Conservation (phyloP, 2,888 invertebrate genomes). For the Rhimphoctona megacephalus region DNA sequence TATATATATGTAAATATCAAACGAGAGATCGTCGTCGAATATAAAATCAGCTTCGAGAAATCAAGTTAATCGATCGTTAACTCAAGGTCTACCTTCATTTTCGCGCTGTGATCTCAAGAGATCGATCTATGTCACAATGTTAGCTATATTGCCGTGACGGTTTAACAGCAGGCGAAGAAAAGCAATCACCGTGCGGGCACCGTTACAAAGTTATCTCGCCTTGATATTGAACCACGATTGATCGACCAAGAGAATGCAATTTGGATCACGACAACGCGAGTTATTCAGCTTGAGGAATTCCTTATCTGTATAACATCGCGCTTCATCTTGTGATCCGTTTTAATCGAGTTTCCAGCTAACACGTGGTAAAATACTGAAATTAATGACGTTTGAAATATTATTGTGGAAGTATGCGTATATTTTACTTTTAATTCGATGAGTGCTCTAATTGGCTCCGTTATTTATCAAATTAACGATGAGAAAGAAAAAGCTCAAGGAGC, state of each 20-base stretch:
- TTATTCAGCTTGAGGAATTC: conserved; percentile 24
- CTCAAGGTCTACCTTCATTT: conserved; percentile 34
- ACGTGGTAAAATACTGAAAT: background rate
- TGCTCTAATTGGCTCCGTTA: conserved; percentile 56
- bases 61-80: conserved; percentile 51
- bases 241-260: conserved; percentile 45
- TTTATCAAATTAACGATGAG: conserved; percentile 55
- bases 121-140: conserved; percentile 39
- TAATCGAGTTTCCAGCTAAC: background rate
- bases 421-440: conserved; percentile 58
- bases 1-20: conserved; percentile 20
- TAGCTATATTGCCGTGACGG: conserved; percentile 27
- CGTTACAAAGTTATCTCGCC: conserved; percentile 33
- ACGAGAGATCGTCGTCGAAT: conserved; percentile 8
- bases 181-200: conserved; percentile 39
- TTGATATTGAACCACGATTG: conserved; percentile 41
- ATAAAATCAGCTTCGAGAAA: conserved; percentile 31
- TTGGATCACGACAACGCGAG: conserved; percentile 58
- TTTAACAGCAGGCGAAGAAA: conserved; percentile 46
- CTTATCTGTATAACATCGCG: conserved; percentile 24
- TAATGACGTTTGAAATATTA: background rate
- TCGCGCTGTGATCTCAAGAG: conserved; percentile 42
- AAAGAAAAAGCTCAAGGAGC: conserved; percentile 13
- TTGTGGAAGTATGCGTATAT: background rate
- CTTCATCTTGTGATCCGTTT: conserved; percentile 10